phyloP scores from a whole-genome alignment of 2,888 invertebrate genomes.

The Platycheirus albimanus region DNA sequence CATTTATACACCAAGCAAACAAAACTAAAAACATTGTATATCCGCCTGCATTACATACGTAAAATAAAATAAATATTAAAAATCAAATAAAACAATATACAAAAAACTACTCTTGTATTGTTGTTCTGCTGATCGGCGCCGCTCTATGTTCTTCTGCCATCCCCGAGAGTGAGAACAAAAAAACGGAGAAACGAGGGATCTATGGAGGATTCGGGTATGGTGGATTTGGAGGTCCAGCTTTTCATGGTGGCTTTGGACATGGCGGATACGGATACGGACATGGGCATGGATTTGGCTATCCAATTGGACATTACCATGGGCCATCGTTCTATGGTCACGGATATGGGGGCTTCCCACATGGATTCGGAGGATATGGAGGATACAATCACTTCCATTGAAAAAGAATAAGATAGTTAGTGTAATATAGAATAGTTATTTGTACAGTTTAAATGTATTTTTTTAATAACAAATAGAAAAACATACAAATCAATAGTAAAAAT shows the following conservation, averaged over 20 bases:
- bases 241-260: conserved; percentile 18
- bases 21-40: too few relatives aligned
- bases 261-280: conserved; percentile 26
- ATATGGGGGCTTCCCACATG: conserved; percentile 54
- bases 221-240: conserved; percentile 5
- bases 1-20: too few relatives aligned
- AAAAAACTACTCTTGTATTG: conserved; percentile 25
- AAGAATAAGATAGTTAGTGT: neutral
- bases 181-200: conserved; percentile 69
- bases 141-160: conserved; percentile 20
- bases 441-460: conserved; percentile 26
- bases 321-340: conserved; percentile 52
- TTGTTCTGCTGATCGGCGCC: conserved; percentile 47
- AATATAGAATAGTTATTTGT: conserved; percentile 34
- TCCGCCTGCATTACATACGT: too few relatives aligned
- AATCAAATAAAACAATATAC: conserved; percentile 1
- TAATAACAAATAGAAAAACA: neutral
- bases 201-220: conserved; percentile 46
- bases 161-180: conserved; percentile 58
- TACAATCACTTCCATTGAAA: conserved; percentile 59
- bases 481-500: neutral
- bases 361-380: conserved; percentile 38
- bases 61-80: neutral
- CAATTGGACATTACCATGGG: conserved; percentile 28
- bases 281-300: conserved; percentile 31